Conservation (phyloP, 2,888 invertebrate species). For the Agrilus cyanescens region DNA sequence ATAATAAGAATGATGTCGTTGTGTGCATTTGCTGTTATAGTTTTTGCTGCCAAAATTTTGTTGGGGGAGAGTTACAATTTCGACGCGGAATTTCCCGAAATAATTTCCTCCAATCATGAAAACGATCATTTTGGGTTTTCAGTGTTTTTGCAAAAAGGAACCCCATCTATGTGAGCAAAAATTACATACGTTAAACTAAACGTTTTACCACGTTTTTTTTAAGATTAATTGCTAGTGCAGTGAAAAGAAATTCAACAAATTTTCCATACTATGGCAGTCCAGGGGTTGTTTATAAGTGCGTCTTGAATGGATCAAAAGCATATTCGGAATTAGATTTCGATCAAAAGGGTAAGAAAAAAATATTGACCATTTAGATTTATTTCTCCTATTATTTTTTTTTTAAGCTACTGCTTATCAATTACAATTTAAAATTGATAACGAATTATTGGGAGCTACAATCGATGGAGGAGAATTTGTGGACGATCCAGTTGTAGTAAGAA, state of each 20-base stretch:
- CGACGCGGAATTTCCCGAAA: slow-evolving; percentile 9
- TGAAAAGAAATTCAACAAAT: slow-evolving; percentile 38
- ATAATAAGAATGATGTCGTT: too few species aligned
- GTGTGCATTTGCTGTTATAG: too few species aligned
- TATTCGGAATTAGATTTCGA: slow-evolving; percentile 28
- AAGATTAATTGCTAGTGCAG: slow-evolving; percentile 13
- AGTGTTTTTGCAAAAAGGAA: slow-evolving; percentile 12
- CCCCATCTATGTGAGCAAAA: slow-evolving; percentile 5
- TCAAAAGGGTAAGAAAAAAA: slow-evolving; percentile 3
- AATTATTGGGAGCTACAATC: slow-evolving; percentile 42
- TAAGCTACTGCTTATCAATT: slow-evolving; percentile 11
- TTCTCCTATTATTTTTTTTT: not conserved
- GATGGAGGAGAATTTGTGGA: slow-evolving; percentile 33
- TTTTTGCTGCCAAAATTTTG: too few species aligned
- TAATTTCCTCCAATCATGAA: slow-evolving; percentile 2
- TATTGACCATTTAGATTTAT: not conserved
- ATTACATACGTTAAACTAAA: not conserved
- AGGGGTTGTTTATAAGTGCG: slow-evolving; percentile 43
- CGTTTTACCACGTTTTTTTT: slow-evolving; percentile 1
- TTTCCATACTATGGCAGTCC: slow-evolving; percentile 32
- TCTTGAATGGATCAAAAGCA: slow-evolving; percentile 16
- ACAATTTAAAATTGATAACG: slow-evolving; percentile 30
- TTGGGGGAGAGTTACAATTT: slow-evolving; percentile 6
- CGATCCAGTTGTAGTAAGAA: slow-evolving; percentile 32
- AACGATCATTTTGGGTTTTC: slow-evolving; percentile 14